Percentiles rank a stretch among this genome's conserved stretches.
Evolutionary conservation across 2,888 invertebrate species (phyloP).

Genomic region (Desoria tigrina): DNA sequence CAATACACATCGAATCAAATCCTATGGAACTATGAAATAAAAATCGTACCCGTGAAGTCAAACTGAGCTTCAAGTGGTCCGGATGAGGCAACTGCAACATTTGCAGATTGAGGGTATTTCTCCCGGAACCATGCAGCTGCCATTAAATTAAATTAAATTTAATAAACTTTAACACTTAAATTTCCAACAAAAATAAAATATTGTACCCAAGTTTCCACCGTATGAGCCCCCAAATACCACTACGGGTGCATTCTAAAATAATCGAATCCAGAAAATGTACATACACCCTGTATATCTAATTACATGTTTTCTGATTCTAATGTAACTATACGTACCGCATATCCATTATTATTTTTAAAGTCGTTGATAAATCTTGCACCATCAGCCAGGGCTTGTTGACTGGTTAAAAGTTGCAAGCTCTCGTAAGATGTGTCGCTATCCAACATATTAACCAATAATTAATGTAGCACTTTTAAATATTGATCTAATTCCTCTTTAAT

Average conservation of each 20-base stretch:
- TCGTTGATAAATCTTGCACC: slow-evolving; percentile 58
- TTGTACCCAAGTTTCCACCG: slow-evolving; percentile 58
- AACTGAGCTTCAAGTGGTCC: slow-evolving; percentile 59
- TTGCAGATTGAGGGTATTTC: slow-evolving; percentile 60
- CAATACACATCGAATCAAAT: no score
- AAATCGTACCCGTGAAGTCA: slow-evolving; percentile 57
- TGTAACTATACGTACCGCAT: slow-evolving; percentile 25
- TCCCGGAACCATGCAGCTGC: slow-evolving; percentile 58
- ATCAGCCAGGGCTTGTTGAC: slow-evolving; percentile 61
- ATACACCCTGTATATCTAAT: no score
- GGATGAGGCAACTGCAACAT: slow-evolving; percentile 59
- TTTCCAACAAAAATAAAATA: no score
- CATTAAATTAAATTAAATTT: no score
- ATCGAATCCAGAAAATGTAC: no score
- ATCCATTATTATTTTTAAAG: slow-evolving; percentile 53
- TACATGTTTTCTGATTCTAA: no score
- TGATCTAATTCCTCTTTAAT: not conserved
- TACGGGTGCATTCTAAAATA: slow-evolving; percentile 55
- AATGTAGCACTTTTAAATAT: not conserved
- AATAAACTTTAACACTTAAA: no score
- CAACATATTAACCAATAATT: not conserved
- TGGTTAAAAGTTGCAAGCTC: slow-evolving; percentile 56
- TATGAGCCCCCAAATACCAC: slow-evolving; percentile 61
- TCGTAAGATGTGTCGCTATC: not conserved
- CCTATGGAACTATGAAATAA: no score